Percentiles rank a stretch among this genome's conserved stretches.
Evolutionary conservation across 1,140 invertebrate species (phyloP).

Genomic region (Drosophila navojoa): DNA sequence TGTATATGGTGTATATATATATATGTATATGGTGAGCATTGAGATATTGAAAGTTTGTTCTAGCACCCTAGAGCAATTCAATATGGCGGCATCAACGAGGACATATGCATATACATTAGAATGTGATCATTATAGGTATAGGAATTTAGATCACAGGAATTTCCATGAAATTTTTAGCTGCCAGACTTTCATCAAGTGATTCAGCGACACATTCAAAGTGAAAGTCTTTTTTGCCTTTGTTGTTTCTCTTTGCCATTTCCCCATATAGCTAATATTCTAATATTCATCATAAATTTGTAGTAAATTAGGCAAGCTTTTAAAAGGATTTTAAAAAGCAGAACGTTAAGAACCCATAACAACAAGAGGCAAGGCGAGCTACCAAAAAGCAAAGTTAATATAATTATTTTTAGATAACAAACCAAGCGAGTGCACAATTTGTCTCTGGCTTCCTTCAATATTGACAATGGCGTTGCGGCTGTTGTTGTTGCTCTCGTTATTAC

Average conservation of each 20-base stretch:
- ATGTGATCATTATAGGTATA: no score
- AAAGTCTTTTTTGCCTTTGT: background rate
- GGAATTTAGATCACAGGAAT: no score
- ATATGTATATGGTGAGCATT: no score
- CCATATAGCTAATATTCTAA: no score
- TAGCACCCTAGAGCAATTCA: no score
- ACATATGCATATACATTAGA: no score
- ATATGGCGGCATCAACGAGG: background rate
- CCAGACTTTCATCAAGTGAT: no score
- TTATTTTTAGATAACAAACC: slow-evolving; percentile 80
- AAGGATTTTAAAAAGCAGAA: background rate
- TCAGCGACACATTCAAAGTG: background rate
- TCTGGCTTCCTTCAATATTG: slow-evolving; percentile 25
- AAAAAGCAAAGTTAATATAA: slow-evolving; percentile 80
- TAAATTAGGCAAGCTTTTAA: slow-evolving; percentile 2
- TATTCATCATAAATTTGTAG: background rate
- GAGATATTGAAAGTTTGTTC: no score
- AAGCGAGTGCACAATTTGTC: slow-evolving; percentile 76
- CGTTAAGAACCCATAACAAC: background rate
- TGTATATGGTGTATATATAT: no score
- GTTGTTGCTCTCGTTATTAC: no score
- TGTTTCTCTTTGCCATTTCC: no score
- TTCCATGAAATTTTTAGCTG: no score
- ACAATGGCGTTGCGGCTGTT: slow-evolving; percentile 12
- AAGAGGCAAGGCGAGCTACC: slow-evolving; percentile 54